phyloP scores from a whole-genome alignment of 2,888 invertebrate species.

The Mythimna ferrago region DNA sequence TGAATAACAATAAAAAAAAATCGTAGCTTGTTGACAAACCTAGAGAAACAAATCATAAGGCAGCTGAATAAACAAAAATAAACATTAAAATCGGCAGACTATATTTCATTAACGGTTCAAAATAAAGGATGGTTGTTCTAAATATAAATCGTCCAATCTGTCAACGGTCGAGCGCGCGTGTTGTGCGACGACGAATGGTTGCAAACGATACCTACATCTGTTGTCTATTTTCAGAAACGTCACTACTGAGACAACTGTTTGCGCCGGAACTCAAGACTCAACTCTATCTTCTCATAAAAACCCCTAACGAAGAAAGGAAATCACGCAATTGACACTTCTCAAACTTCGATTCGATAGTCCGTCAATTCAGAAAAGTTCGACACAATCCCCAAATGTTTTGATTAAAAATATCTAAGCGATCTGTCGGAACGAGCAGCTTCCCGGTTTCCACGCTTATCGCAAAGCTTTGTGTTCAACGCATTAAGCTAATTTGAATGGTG shows the following conservation, averaged over 20 bases:
- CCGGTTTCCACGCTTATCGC: constrained; percentile 85
- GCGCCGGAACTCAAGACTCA: constrained; percentile 82
- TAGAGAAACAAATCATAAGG: constrained; percentile 27
- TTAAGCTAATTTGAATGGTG: constrained; percentile 90
- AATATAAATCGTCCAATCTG: constrained; percentile 89
- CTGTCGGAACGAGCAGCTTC: constrained; percentile 76
- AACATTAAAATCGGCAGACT: constrained; percentile 79
- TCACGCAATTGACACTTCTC: constrained; percentile 67
- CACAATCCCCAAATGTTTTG: constrained; percentile 73
- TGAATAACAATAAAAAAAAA: background rate
- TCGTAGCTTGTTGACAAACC: constrained; percentile 20
- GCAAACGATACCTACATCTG: constrained; percentile 88
- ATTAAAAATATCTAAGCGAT: constrained; percentile 78
- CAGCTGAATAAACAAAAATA: constrained; percentile 47
- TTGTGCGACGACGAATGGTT: constrained; percentile 88
- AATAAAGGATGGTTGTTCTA: constrained; percentile 87
- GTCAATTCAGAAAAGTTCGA: constrained; percentile 65
- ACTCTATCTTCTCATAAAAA: constrained; percentile 78
- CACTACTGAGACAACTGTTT: constrained; percentile 81
- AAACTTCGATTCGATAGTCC: constrained; percentile 62
- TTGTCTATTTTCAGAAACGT: constrained; percentile 89
- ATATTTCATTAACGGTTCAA: constrained; percentile 86
- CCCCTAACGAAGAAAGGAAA: constrained; percentile 71
- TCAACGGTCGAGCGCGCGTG: constrained; percentile 89
- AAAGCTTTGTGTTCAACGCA: constrained; percentile 87